These are phyloP conservation scores for Sinodicranocentrus sp. DNA, from an alignment of 2,888 invertebrate species.

Conservation along the genomic window DNA sequence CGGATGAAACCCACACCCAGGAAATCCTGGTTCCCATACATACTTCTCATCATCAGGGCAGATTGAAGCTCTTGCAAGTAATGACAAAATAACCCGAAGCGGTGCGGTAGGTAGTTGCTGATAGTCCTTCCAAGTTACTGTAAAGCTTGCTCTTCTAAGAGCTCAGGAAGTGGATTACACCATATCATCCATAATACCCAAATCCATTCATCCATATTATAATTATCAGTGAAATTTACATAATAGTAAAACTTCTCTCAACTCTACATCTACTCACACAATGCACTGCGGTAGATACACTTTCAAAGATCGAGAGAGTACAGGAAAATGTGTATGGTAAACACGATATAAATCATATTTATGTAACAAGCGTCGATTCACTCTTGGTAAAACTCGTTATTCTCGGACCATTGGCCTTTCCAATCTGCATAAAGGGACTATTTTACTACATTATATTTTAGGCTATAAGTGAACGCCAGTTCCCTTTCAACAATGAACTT, in stretches of 20 bases:
- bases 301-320: neutral
- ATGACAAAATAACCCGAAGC: too few species aligned
- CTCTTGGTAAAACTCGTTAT: conserved; percentile 18
- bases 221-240: conserved; percentile 10
- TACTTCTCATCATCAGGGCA: too few species aligned
- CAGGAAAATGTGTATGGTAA: too few species aligned
- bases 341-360: too few species aligned
- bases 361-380: too few species aligned
- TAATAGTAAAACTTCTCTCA: neutral
- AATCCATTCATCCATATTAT: conserved; percentile 10
- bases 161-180: neutral
- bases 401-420: conserved; percentile 18
- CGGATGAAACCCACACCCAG: neutral
- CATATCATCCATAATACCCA: neutral
- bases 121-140: too few species aligned
- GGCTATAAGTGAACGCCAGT: neutral
- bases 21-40: neutral
- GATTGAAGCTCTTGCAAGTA: too few species aligned
- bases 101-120: too few species aligned
- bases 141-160: too few species aligned
- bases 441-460: neutral
- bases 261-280: too few species aligned
- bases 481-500: neutral
- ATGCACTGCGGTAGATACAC: neutral
- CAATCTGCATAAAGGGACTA: neutral